Conservation (phyloP, 2,113 vertebrate genomes). For the Hiodon tergisus region DNA sequence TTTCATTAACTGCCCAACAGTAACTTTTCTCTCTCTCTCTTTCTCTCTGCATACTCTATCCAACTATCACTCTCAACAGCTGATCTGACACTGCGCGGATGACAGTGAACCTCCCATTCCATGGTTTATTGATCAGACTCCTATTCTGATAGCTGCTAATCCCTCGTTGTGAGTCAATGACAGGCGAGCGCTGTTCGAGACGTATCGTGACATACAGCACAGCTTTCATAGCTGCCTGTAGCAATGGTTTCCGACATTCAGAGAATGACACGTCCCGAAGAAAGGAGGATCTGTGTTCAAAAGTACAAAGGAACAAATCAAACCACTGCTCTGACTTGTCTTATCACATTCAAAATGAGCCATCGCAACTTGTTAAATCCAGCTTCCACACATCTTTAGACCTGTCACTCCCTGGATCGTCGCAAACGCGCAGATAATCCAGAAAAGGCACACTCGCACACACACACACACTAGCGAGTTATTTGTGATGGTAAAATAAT, state of each 20-base stretch:
- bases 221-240: not conserved
- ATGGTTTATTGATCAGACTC: conserved; percentile 27
- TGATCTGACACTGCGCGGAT: conserved; percentile 21
- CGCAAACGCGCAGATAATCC: not conserved
- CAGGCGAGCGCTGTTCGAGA: not conserved
- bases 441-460: not conserved
- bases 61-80: conserved; percentile 19
- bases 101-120: conserved; percentile 25
- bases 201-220: not conserved
- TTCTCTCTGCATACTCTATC: not conserved
- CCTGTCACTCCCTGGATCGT: not conserved
- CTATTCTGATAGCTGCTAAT: conserved; percentile 7
- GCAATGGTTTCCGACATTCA: not conserved
- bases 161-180: not conserved
- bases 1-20: not conserved
- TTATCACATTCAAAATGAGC: not conserved
- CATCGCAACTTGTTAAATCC: not conserved
- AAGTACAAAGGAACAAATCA: not conserved
- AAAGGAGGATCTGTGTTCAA: not conserved
- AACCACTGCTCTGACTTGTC: not conserved
- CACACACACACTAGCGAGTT: not conserved
- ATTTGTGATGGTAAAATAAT: conserved; percentile 6
- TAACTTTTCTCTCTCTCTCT: not conserved
- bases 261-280: not conserved
- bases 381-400: not conserved